Evolutionary conservation across 2,797 vertebrate species (phyloP).

Genomic region (Diceros bicornis): DNA sequence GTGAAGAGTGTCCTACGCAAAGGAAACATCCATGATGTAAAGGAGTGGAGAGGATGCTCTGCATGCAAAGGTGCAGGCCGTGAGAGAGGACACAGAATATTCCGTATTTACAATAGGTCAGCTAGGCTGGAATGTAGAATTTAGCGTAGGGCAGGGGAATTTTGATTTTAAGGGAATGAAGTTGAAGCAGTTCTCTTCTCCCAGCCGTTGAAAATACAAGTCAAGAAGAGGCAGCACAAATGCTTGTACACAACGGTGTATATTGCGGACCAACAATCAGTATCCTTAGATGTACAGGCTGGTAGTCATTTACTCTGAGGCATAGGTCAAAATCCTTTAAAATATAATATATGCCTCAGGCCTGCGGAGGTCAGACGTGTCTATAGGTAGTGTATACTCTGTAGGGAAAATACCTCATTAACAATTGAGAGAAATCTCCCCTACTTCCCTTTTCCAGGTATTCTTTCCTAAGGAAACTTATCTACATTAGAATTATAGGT

Average conservation of each 20-base stretch:
- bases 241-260: background rate
- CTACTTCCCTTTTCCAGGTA: background rate
- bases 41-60: background rate
- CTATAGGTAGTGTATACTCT: conserved; percentile 21
- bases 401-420: conserved; percentile 46
- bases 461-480: conserved; percentile 60
- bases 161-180: background rate
- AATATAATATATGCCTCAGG: background rate
- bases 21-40: background rate
- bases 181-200: background rate
- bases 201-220: background rate
- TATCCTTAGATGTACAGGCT: background rate
- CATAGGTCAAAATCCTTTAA: conserved; percentile 71
- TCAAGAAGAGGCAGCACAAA: background rate
- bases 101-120: background rate
- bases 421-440: conserved; percentile 38
- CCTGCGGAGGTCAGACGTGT: background rate
- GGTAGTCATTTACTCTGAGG: conserved; percentile 42
- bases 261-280: background rate
- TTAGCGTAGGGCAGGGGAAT: background rate
- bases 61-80: background rate
- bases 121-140: background rate
- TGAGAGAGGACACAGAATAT: background rate
- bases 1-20: background rate
- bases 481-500: conserved; percentile 52